Evolutionary conservation across 2,113 vertebrate genomes (phyloP), one percentile per base, ranked within the genome.

Genomic region (Blennius ocellaris): DNA sequence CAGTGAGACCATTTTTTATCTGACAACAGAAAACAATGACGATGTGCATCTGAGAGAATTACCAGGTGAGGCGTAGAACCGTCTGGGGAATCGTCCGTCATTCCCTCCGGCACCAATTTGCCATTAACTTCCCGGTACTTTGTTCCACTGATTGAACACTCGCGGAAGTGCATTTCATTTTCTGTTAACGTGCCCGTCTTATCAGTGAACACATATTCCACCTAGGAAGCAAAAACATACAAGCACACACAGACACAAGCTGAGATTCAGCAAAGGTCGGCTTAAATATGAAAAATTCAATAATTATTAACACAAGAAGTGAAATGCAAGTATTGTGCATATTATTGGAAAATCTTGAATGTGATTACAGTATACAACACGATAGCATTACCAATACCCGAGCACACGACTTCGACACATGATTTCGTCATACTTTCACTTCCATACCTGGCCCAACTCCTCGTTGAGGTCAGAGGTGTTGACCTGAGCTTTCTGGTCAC

Each of bases 401-500:
- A 30, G 21, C 4, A 30, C 4, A 30, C 4, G 21, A 30, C 21
- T 30, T 30, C 21, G 21, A 30, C 21, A 30, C 4, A 30, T 2
- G 21, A 30, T 30, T 30, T 30, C 21, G 21, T 53, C 10, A 59
- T 21, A 8, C 1, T 9, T 69, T 15, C 2, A 30, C 12, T 17
- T 59, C 7, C 44, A 10, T 91, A 98, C 98, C 98, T 99, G 98
- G 11, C 98, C 98, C 69, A 99, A 89, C 80, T 99, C 98, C 85
- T 99, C 98, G 76, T 99, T 99, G 70, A 99, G 96, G 87, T 99
- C 97, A 7, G 97, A 99, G 49, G 98, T 99, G 94, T 99, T 99
- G 83, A 98, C 98, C 90, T 98, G 97, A 9, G 98, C 97, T 88
- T 96, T 97, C 92, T 99, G 95, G 90, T 96, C 94, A 62, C 94